These are phyloP conservation scores for Mormyrus hasselquistii DNA, from an alignment of 2,797 vertebrate species.

Conservation along the genomic window DNA sequence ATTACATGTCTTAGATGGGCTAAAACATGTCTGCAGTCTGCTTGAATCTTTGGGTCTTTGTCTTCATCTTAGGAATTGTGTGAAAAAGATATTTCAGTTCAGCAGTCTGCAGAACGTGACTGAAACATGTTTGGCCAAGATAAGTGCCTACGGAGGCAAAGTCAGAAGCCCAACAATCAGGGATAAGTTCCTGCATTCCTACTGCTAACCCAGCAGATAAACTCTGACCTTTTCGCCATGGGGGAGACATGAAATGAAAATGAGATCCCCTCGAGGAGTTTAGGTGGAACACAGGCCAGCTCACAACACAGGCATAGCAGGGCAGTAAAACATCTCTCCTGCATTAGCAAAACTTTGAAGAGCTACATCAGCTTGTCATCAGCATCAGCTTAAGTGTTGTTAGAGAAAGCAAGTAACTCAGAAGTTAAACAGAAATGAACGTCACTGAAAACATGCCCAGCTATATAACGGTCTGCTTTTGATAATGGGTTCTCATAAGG, in stretches of 20 bases:
- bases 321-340: neutral
- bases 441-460: neutral
- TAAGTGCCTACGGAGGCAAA: neutral
- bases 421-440: neutral
- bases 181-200: neutral
- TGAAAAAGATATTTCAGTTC: neutral
- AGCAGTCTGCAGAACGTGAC: neutral
- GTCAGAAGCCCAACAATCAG: neutral
- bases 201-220: conserved; percentile 2
- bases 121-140: conserved; percentile 9
- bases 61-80: neutral
- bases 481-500: neutral
- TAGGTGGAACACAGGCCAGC: neutral
- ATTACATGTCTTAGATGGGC: neutral
- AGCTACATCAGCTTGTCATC: neutral
- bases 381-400: neutral
- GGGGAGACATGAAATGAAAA: neutral
- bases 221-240: conserved; percentile 15
- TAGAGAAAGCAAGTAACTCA: neutral
- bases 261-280: neutral
- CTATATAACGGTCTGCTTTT: neutral
- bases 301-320: neutral
- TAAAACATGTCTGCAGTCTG: neutral
- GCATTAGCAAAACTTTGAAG: neutral
- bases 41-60: neutral